Evolutionary conservation across 1,140 invertebrate species (phyloP).

Genomic region (Stegodyphus mimosarum): DNA sequence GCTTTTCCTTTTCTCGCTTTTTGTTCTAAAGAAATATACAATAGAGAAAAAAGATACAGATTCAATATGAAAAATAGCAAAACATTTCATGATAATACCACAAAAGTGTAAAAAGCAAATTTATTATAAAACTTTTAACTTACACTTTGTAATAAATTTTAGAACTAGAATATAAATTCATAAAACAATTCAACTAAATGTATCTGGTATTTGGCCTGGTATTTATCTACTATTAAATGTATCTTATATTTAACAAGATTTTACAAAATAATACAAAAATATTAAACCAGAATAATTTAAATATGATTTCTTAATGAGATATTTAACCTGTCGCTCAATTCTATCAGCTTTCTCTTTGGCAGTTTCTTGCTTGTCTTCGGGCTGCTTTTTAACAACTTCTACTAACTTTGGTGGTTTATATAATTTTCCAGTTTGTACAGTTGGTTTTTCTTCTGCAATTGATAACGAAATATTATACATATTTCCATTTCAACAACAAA

Average conservation of each 20-base stretch:
- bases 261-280: too few relatives aligned
- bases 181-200: background rate
- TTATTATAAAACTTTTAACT: too few relatives aligned
- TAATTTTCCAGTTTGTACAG: constrained; percentile 87
- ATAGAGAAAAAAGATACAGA: too few relatives aligned
- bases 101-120: too few relatives aligned
- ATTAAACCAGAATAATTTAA: background rate
- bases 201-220: background rate
- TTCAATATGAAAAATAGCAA: too few relatives aligned
- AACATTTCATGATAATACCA: too few relatives aligned
- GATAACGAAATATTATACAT: background rate
- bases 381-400: constrained; percentile 72
- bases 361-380: constrained; percentile 62
- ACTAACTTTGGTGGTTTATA: constrained; percentile 91
- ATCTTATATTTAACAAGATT: background rate
- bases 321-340: constrained; percentile 40
- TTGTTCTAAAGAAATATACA: constrained; percentile 73
- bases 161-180: too few relatives aligned
- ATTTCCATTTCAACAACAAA: too few relatives aligned
- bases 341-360: constrained; percentile 69
- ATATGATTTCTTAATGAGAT: background rate
- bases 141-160: too few relatives aligned
- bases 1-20: constrained; percentile 87
- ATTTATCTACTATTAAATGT: background rate
- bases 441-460: constrained; percentile 79